These are phyloP conservation scores for Hypothenemus hampei DNA, from an alignment of 1,140 invertebrate species.

Conservation along the genomic window DNA sequence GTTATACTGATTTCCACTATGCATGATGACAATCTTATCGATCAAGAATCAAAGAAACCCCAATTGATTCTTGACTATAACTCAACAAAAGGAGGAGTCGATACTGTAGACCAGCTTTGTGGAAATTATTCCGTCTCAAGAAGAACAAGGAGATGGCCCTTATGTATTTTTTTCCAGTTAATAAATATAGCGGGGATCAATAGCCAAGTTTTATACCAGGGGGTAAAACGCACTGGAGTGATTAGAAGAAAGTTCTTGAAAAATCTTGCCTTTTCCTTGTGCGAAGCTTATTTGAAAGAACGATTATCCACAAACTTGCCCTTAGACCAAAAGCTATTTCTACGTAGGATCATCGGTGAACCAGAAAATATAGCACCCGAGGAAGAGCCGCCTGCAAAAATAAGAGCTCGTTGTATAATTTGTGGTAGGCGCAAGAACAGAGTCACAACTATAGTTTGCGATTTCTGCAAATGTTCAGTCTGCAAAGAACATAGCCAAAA, in stretches of 20 bases:
- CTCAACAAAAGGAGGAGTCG: conserved; percentile 45
- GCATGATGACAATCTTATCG: conserved; percentile 31
- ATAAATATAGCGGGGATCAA: conserved; percentile 21
- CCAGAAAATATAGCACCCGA: no score
- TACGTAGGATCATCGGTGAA: no score
- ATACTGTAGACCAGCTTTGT: conserved; percentile 45
- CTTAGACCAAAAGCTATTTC: no score
- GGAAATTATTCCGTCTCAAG: conserved; percentile 40
- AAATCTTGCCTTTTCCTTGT: neutral
- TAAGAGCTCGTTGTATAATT: no score
- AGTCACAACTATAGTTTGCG: neutral
- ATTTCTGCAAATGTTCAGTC: neutral
- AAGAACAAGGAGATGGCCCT: conserved; percentile 42
- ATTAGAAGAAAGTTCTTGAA: neutral
- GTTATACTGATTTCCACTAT: conserved; percentile 25
- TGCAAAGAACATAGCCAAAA: neutral
- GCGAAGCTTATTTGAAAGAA: neutral
- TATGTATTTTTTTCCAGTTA: conserved; percentile 36
- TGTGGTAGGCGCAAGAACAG: no score
- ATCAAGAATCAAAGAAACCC: conserved; percentile 39
- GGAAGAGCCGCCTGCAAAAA: no score
- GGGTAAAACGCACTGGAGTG: neutral
- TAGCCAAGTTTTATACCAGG: conserved; percentile 9
- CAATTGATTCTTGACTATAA: conserved; percentile 46
- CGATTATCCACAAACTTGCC: neutral